A percentile compares a stretch with the other conserved stretches of the same genome.
phyloP scores from a whole-genome alignment of 2,888 invertebrate genomes.

The Bursaphelenchus okinawaensis region DNA sequence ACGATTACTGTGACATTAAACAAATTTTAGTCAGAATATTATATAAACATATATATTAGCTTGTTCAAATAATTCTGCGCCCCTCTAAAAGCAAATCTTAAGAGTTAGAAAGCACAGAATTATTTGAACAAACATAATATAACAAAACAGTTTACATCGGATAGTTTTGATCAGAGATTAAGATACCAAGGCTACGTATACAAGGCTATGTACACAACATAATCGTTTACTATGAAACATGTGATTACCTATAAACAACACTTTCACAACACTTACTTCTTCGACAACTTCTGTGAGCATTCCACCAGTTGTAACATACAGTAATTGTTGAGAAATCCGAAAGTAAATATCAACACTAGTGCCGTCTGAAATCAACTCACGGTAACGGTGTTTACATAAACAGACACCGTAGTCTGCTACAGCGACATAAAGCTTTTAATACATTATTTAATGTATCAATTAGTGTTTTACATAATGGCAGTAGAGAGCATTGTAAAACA shows the following conservation, averaged over 20 bases:
- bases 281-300: conserved; percentile 46
- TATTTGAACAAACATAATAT: too few species aligned
- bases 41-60: background rate
- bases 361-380: conserved; percentile 40
- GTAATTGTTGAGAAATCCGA: conserved; percentile 45
- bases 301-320: conserved; percentile 53
- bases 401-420: background rate
- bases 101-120: too few species aligned
- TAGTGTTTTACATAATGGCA: background rate
- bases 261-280: conserved; percentile 30
- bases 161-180: too few species aligned
- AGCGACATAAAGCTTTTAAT: background rate
- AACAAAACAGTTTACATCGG: too few species aligned
- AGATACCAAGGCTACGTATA: too few species aligned
- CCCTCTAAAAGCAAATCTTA: too few species aligned
- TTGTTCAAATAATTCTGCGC: background rate
- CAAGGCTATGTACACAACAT: too few species aligned
- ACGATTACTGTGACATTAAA: background rate
- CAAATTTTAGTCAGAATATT: too few species aligned
- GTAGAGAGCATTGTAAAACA: too few species aligned
- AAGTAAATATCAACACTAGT: conserved; percentile 38
- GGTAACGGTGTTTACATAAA: too few species aligned
- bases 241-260: background rate
- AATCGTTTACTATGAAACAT: too few species aligned
- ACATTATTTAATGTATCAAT: background rate